Evolutionary conservation across 1,140 invertebrate species (phyloP), one percentile per base, ranked within the genome.

Genomic region (Amyelois transitella): DNA sequence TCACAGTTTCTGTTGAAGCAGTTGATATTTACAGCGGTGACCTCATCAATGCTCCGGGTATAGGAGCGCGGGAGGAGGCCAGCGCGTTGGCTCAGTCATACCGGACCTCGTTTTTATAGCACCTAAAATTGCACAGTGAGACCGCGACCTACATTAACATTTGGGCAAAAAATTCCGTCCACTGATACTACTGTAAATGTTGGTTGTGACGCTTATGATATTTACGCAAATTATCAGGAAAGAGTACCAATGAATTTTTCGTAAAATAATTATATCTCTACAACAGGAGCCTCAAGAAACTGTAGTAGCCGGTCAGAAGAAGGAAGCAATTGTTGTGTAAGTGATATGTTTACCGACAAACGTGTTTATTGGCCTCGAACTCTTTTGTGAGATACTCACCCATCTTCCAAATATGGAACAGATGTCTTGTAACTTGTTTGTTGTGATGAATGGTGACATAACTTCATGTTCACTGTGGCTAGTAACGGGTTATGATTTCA

Each of bases 111-210:
- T 75, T 81, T 84, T 84, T 72, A 58, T 71, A 55, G 52, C 58
- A 58, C 55, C 67, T 75, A 83, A 85, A 64, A 45, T 51, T 38
- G 12, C 32, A 38, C 1, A 38, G 25, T 14, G 6, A n/a, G 50
- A 47, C 61, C 75, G 63, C 72, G 84, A 87, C 81, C 84, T 87
- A 84, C 79, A 79, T 71, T 79, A 87, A 87, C 66, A 25, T 43
- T 44, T 19, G 64, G 62, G 70, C 70, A 71, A 71, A 74, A 65
- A 38, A 38, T 58, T 19, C 28, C 45, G 22, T 48, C 5, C 14
- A 48, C 17, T 21, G 19, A 20, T 18, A 48, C 20, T n/a, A 18
- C 45, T 22, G 21, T 48, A 19, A 21, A 48, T 45, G 7, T 45
- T 38, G 28, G 22, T 18, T 53, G 51, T 48, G 44, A 57, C 45